Evolutionary conservation across 1,140 invertebrate species (phyloP), one percentile per base, ranked within the genome.

Genomic region (Magallana gigas): DNA sequence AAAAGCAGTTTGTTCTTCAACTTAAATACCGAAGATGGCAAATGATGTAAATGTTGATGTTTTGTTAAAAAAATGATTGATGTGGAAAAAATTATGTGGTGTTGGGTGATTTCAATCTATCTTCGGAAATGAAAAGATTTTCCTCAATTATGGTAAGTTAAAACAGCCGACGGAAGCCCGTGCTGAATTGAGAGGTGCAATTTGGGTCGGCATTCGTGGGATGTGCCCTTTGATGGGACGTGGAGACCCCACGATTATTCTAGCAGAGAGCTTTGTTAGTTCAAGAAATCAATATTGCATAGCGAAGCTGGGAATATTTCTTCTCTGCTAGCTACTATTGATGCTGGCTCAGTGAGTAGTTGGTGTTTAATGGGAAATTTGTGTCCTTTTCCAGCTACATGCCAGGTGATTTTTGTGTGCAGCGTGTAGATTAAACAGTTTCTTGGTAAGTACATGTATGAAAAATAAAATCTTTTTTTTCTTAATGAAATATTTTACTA

Each of bases 211-310:
- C 68, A 8, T 76, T 76, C 68, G 68, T 76, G 68, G 68, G 68
- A 76, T 29, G 68, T 76, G 68, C 18, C 68, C 68, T 76, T 29
- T 76, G 23, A 76, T 76, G 68, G 68, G 68, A 23, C 23, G 68
- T 76, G 18, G 9, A 23, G 23, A 36, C 68, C 68, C 68, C 68
- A 12, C 23, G 29, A 76, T 29, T 76, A 29, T 76, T 76, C 68
- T 76, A 18, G 68, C 68, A 76, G 68, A 76, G 23, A 76, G 68
- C 68, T 76, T 76, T 76, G 68, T 76, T 76, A 76, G 68, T 76
- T 76, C 68, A 76, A 76, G 68, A 76, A 76, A 76, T 76, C 68
- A 76, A 76, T 76, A 76, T 76, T 29, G 23, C 68, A 76, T 29
- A 29, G 68, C 23, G 36, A 12, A 76, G 68, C 68, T 76, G 68